Base-by-base conservation (phyloP, 2,888 invertebrate species). In the Tachina lurida region DNA sequence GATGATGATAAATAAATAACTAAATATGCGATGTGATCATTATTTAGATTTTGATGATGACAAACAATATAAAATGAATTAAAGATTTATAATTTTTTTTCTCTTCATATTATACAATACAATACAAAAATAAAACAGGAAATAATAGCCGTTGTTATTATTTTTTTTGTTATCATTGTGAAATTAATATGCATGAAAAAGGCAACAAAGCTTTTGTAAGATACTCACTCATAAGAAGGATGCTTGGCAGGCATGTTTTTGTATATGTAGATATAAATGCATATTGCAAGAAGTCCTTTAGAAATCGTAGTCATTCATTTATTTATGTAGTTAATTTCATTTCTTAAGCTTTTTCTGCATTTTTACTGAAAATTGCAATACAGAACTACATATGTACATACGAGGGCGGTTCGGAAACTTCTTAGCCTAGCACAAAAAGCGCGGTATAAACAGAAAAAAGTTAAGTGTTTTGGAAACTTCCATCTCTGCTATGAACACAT, bases 181-280 rank as follows among this genome's bases (percentile, higher is more conserved):
- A 86, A 86, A 86, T 86, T 83, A 86, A 86, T 83, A 86, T 83
- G 83, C 83, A 86, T 80, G 62, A 71, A 76, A 80, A 65, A 74
- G 17, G 74, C 58, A 52, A 75, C 31, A 60, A 63, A 47, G 45
- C 65, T 49, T 52, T 73, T 67, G 12, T 52, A 58, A 84, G 83
- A 76, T 76, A 31, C 31, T 31, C 31, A 31, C 31, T 31, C 31
- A 31, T 31, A 82, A 85, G 74, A 83, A 83, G 83, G 79, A 86
- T 86, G 71, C 73, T 71, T 79, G 62, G 56, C 68, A 65, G 68
- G 63, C 68, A 39, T 65, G 52, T 81, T 76, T 75, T 79, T 39
- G 63, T 70, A 43, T 31, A n/a, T n/a, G n/a, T n/a, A 7, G 31
- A 31, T 31, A 31, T 31, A 31, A 31, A 31, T 84, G 67, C 17